Percentiles rank a stretch among this genome's conserved stretches.
Conservation (phyloP, 2,113 vertebrate species). For the Serilophus lunatus region DNA sequence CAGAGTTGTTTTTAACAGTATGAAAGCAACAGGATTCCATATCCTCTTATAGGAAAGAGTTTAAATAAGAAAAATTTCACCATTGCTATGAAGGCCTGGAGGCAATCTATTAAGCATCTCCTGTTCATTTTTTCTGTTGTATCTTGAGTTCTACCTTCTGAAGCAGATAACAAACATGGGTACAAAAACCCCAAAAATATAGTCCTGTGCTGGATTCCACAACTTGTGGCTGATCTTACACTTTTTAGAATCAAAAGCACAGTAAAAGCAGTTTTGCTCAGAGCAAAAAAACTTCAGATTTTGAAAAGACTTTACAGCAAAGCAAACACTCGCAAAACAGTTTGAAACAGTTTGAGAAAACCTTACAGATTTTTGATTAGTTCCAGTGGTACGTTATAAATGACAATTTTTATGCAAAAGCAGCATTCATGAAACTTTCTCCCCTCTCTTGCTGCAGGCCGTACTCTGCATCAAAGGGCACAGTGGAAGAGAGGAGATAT, state of each 20-base stretch:
- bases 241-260: neutral
- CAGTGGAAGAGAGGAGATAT: neutral
- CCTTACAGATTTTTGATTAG: neutral
- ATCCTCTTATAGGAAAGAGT: neutral
- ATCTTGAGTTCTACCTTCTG: neutral
- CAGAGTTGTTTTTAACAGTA: neutral
- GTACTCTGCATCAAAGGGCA: neutral
- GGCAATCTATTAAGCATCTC: neutral
- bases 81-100: neutral
- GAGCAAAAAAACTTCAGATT: neutral
- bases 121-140: neutral
- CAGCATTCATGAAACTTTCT: neutral
- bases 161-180: neutral
- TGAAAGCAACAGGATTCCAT: neutral
- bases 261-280: neutral
- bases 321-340: neutral
- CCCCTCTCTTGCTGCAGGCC: neutral
- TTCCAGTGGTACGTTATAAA: neutral
- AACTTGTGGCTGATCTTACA: neutral
- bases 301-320: neutral
- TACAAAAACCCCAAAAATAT: neutral
- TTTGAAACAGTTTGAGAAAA: too few species aligned
- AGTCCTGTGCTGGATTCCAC: neutral
- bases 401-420: neutral
- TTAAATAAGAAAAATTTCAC: neutral